phyloP scores from a whole-genome alignment of 30 jellyfish, hydroid and myxozoan genomes.

The Aurelia sp. region DNA sequence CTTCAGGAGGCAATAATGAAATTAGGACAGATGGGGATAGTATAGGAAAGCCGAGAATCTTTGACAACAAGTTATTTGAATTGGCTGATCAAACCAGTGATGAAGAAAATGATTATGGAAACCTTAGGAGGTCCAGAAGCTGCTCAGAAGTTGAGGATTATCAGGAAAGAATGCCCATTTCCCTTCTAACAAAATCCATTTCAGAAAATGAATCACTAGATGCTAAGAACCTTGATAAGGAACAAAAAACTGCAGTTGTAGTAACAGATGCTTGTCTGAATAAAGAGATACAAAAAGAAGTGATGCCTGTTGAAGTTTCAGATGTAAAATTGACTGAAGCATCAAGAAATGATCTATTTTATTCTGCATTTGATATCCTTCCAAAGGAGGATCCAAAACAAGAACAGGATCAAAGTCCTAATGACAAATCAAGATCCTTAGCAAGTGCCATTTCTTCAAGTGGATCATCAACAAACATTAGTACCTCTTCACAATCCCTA shows the following conservation, averaged over 20 bases:
- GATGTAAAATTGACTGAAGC: constrained; percentile 15
- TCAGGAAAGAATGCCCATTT: not conserved
- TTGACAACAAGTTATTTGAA: not conserved
- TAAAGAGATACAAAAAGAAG: not conserved
- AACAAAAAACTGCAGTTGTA: not conserved
- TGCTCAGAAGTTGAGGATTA: not conserved
- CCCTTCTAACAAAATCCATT: not conserved
- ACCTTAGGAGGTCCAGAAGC: not conserved
- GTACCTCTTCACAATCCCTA: constrained; percentile 26
- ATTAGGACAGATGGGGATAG: not conserved
- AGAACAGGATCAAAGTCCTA: not conserved
- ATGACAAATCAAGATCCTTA: not conserved
- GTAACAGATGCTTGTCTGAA: not conserved
- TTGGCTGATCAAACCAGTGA: not conserved
- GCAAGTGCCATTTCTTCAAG: not conserved
- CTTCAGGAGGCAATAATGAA: not conserved
- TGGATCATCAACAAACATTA: constrained; percentile 17
- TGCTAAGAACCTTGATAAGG: not conserved
- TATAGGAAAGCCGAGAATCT: not conserved
- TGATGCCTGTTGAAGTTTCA: not conserved
- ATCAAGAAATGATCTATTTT: constrained; percentile 60
- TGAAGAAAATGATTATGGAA: not conserved
- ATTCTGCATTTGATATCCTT: constrained; percentile 74
- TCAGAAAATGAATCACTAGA: constrained; percentile 1
- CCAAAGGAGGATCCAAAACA: not conserved